Percentiles rank a stretch among this genome's conserved stretches.
These are phyloP conservation scores for Agrotis exclamationis DNA, from an alignment of 2,888 invertebrate species.

Conservation along the genomic window DNA sequence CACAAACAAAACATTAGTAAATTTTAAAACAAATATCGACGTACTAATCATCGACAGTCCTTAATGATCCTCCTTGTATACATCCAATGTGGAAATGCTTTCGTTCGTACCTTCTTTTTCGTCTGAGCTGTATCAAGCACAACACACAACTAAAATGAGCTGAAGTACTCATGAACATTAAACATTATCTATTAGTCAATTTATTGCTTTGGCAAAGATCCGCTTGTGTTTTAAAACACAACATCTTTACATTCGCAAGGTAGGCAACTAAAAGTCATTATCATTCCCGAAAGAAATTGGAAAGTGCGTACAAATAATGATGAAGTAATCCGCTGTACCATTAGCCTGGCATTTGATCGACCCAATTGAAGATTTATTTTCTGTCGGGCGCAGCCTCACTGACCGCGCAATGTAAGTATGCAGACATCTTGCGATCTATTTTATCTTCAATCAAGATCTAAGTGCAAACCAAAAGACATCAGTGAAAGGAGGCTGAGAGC, in stretches of 20 bases:
- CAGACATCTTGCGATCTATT: constrained; percentile 88
- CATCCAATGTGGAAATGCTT: background rate
- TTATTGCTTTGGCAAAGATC: constrained; percentile 41
- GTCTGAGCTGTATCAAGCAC: background rate
- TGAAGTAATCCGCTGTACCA: constrained; percentile 75
- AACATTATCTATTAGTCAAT: constrained; percentile 23
- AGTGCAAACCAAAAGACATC: constrained; percentile 86
- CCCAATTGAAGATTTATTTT: constrained; percentile 90
- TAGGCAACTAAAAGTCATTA: constrained; percentile 26
- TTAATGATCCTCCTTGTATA: background rate
- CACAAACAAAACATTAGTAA: constrained; percentile 51
- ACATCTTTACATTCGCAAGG: constrained; percentile 18
- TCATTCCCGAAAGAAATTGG: constrained; percentile 64
- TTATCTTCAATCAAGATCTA: constrained; percentile 88
- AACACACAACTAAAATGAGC: constrained; percentile 4
- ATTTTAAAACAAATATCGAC: background rate
- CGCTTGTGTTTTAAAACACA: constrained; percentile 32
- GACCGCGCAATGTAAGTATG: constrained; percentile 81
- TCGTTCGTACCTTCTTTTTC: background rate
- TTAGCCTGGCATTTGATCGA: constrained; percentile 88
- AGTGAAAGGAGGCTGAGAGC: constrained; percentile 88
- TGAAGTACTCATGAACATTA: constrained; percentile 22
- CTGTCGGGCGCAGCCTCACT: constrained; percentile 81
- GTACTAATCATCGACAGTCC: background rate
- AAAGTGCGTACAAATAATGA: constrained; percentile 69